Evolutionary conservation across 2,113 vertebrate genomes (phyloP).

Genomic region (Apodemus sylvaticus): DNA sequence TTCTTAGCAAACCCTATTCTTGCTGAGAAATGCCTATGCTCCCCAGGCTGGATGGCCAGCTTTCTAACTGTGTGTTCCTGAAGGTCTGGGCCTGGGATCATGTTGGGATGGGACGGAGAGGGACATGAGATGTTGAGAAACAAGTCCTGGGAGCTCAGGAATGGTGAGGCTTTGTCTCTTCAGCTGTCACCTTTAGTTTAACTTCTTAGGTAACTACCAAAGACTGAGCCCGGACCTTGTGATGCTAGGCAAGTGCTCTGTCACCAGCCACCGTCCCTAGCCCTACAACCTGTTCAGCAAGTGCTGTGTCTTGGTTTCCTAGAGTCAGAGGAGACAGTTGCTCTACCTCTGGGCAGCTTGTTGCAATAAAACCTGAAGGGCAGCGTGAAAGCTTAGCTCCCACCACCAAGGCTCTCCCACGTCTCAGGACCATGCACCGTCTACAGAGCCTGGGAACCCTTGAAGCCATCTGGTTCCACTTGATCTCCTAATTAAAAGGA

Average conservation of each 20-base stretch:
- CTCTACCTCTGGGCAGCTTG: not conserved
- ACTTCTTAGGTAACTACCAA: not conserved
- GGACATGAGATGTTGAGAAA: not conserved
- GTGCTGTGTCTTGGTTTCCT: not conserved
- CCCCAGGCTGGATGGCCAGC: not conserved
- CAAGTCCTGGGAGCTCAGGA: not conserved
- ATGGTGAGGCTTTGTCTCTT: not conserved
- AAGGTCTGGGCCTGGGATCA: not conserved
- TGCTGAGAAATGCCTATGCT: not conserved
- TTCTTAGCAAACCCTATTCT: not conserved
- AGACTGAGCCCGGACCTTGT: not conserved
- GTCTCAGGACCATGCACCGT: not conserved
- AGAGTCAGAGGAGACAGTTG: not conserved
- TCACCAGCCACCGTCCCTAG: not conserved
- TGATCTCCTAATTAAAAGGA: not conserved
- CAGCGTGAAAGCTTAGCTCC: not conserved
- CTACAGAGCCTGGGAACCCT: not conserved
- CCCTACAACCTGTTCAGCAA: not conserved
- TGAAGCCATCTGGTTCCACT: slow-evolving; percentile 42
- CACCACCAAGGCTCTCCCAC: not conserved
- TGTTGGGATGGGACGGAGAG: not conserved
- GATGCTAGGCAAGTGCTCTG: not conserved
- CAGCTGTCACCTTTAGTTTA: not conserved
- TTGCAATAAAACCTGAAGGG: not conserved
- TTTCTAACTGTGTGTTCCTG: not conserved